Evolutionary conservation across 2,113 vertebrate genomes (phyloP).

Genomic region (Corythornis madagascariensis): DNA sequence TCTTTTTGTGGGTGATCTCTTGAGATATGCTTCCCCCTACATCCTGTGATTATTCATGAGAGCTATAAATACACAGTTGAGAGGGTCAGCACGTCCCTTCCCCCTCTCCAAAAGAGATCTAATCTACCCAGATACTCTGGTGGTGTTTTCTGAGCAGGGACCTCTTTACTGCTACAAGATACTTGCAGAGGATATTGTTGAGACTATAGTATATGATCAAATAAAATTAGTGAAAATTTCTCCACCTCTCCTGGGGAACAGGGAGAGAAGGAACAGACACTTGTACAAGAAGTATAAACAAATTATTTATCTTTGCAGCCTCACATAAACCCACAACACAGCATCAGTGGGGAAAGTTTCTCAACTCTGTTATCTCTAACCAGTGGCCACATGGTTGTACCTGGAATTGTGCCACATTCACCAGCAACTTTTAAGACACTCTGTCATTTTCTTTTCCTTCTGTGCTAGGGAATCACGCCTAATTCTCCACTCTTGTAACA

Average conservation of each 20-base stretch:
- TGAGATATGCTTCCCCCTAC: background rate
- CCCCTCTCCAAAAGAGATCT: background rate
- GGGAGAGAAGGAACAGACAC: background rate
- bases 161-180: background rate
- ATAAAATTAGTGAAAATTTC: slow-evolving; percentile 10
- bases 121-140: background rate
- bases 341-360: background rate
- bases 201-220: background rate
- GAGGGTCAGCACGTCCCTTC: background rate
- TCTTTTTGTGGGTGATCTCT: slow-evolving; percentile 12
- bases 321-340: background rate
- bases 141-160: background rate
- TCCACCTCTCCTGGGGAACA: background rate
- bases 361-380: background rate
- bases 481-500: background rate
- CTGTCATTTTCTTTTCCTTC: slow-evolving; percentile 27
- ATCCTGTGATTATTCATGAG: slow-evolving; percentile 40
- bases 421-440: background rate
- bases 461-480: background rate
- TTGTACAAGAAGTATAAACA: background rate
- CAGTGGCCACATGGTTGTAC: background rate
- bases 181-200: background rate
- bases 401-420: slow-evolving; percentile 9
- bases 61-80: slow-evolving; percentile 27
- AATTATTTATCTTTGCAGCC: background rate